Evolutionary conservation across 2,888 invertebrate species (phyloP).

Genomic region (Drosophila vallismaia): DNA sequence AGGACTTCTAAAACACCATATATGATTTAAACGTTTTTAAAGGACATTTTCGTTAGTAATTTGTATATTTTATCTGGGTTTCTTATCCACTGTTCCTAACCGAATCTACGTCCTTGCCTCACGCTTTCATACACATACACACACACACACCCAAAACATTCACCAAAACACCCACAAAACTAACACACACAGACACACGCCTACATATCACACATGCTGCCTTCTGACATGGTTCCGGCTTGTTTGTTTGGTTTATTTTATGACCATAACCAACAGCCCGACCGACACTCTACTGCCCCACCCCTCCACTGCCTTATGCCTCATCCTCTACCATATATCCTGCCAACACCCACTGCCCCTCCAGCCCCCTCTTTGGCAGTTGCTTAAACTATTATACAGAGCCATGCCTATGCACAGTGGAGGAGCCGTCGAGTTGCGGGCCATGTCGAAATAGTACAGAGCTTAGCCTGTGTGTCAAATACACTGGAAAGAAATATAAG

Average conservation of each 20-base stretch:
- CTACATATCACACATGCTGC: constrained; percentile 46
- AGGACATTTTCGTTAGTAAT: not conserved
- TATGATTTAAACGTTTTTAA: not conserved
- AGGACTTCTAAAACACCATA: too few relatives aligned
- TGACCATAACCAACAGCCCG: constrained; percentile 77
- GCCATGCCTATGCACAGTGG: constrained; percentile 64
- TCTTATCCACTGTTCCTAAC: constrained; percentile 27
- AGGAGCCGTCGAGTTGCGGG: constrained; percentile 52
- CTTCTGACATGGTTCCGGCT: constrained; percentile 81
- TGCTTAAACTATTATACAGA: constrained; percentile 64
- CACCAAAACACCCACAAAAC: constrained; percentile 29
- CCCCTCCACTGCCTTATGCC: constrained; percentile 1
- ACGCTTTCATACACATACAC: constrained; percentile 22
- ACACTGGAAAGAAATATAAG: not conserved
- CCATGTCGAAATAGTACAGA: constrained; percentile 29
- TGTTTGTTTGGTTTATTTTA: constrained; percentile 83
- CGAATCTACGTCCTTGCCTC: constrained; percentile 46
- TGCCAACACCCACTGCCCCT: constrained; percentile 2
- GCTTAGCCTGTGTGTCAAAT: constrained; percentile 10
- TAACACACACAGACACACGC: constrained; percentile 11
- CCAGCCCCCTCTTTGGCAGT: constrained; percentile 19
- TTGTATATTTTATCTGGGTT: not conserved
- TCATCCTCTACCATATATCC: constrained; percentile 6
- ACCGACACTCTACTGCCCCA: constrained; percentile 28
- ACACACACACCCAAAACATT: constrained; percentile 11